Evolutionary conservation across 2,888 invertebrate species (phyloP), one percentile per base, ranked within the genome.

Genomic region (Psylliodes chrysocephalus): DNA sequence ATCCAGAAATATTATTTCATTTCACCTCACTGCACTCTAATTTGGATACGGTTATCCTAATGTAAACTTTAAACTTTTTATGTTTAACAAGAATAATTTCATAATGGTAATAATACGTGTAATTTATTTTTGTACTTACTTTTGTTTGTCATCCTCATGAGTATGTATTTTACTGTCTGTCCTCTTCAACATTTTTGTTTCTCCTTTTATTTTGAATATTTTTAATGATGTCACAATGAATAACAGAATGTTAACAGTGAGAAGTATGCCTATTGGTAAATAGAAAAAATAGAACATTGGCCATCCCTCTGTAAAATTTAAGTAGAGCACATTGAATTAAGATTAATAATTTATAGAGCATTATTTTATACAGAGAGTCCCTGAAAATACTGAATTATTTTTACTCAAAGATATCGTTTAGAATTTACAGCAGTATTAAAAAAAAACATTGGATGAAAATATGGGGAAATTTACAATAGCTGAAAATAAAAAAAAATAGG

Each of bases 271-370:
- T 62, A 91, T 88, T 0, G 91, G 91, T 0, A 85, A 85, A 79
- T 89, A 91, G 82, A 92, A 91, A 79, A 91, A 92, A 10, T 89
- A 76, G 30, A 89, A 78, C 67, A 86, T 86, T 7, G 89, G 86
- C 38, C 78, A 67, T 30, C 75, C 76, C 61, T 69, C 79, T 79
- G 69, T 35, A 73, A 71, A 67, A 42, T 62, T 60, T 38, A 49
- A 18, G 15, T 28, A 2, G 1, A 12, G 12, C 6, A 19, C 8
- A 6, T 33, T 47, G 19, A 14, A 17, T 33, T 33, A n/a, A 7
- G 33, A 7, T 33, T 33, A 5, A 5, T 25, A 5, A 25, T 3
- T 3, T 25, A 7, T 25, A 7, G 7, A 25, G 3, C 7, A 25
- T 25, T 25, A 25, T 7, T 5, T 5, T 7, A 25, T 5, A 25